Conservation (phyloP, 2,113 vertebrate genomes). For the Pterocles burchelli region DNA sequence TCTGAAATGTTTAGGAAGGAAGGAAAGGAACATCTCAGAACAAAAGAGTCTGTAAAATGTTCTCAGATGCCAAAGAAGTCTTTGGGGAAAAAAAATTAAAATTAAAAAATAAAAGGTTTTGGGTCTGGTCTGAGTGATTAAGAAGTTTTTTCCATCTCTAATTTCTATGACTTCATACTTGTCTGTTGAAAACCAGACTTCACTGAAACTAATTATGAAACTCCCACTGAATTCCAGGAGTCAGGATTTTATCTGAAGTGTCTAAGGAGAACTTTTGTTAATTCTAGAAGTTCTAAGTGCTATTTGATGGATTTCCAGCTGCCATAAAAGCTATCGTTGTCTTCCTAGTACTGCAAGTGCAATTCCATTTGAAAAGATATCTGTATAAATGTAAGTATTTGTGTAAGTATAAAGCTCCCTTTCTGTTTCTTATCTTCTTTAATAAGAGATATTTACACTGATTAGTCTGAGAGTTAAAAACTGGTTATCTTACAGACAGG, state of each 20-base stretch:
- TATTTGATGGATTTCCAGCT: not conserved
- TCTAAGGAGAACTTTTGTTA: not conserved
- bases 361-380: not conserved
- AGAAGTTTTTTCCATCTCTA: not conserved
- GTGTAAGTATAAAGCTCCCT: not conserved
- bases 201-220: not conserved
- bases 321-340: not conserved
- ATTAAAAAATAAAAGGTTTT: not conserved
- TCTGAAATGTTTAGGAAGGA: not conserved
- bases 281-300: not conserved
- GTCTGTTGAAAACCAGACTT: not conserved
- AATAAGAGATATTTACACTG: not conserved
- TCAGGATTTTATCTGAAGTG: not conserved
- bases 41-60: not conserved
- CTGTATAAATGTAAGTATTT: not conserved
- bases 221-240: slow-evolving; percentile 18
- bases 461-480: not conserved
- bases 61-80: not conserved
- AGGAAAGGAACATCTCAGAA: not conserved
- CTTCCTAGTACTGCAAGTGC: not conserved
- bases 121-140: not conserved
- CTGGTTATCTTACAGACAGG: not conserved
- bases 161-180: slow-evolving; percentile 13
- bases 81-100: not conserved
- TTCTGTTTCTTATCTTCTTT: not conserved